Evolutionary conservation across 2,888 invertebrate species (phyloP).

Genomic region (Anoplius nigerrimus): DNA sequence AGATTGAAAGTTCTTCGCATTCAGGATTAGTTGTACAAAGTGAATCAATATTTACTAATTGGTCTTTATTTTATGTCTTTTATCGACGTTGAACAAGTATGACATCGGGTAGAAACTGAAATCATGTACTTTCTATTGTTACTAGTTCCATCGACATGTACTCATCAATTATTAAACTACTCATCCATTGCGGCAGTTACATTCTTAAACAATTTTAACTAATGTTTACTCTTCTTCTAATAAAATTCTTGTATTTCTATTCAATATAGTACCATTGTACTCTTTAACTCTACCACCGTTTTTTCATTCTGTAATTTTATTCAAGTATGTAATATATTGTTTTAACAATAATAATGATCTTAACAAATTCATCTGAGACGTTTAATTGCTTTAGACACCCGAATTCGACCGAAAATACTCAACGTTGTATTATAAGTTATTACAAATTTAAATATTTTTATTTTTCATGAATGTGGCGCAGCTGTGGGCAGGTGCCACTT

Average conservation of each 20-base stretch:
- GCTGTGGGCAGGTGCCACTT: slow-evolving; percentile 29
- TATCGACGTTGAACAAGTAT: too few species aligned
- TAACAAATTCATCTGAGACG: slow-evolving; percentile 3
- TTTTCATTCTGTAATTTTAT: slow-evolving; percentile 39
- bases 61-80: too few species aligned
- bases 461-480: neutral
- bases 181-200: too few species aligned
- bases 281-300: slow-evolving; percentile 20
- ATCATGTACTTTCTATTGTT: too few species aligned
- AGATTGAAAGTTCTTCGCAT: slow-evolving; percentile 13
- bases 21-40: neutral
- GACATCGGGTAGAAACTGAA: too few species aligned
- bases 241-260: slow-evolving; percentile 15
- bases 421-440: too few species aligned
- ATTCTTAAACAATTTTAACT: too few species aligned
- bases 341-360: slow-evolving; percentile 34
- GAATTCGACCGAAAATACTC: neutral
- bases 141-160: too few species aligned
- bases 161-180: too few species aligned
- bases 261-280: neutral
- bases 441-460: too few species aligned
- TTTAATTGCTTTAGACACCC: neutral
- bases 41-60: too few species aligned
- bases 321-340: slow-evolving; percentile 28
- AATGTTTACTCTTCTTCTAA: neutral